A percentile compares a stretch with the other conserved stretches of the same genome.
phyloP scores from a whole-genome alignment of 2,888 invertebrate species.

The Watsonalla cultraria region DNA sequence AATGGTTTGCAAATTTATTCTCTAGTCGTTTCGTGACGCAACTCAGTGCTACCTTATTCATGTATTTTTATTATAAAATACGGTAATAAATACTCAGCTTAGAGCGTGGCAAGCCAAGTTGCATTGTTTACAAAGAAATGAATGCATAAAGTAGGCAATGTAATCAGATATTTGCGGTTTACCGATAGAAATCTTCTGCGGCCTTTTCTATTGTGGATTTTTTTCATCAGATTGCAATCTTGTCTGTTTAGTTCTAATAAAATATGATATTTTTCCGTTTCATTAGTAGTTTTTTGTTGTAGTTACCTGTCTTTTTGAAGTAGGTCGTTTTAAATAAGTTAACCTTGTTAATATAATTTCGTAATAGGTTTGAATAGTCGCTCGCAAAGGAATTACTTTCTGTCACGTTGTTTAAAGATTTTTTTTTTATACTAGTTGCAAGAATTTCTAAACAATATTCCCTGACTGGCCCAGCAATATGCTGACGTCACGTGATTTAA shows the following conservation, averaged over 20 bases:
- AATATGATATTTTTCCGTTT: background rate
- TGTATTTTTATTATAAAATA: constrained; percentile 2
- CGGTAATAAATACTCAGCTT: constrained; percentile 1
- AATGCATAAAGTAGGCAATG: constrained; percentile 20
- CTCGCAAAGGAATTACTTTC: no score
- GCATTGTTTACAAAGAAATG: constrained; percentile 5
- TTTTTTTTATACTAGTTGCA: no score
- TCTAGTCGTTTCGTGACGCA: background rate
- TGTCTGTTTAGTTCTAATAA: background rate
- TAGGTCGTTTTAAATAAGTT: no score
- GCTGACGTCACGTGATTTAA: no score
- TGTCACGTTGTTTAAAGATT: no score
- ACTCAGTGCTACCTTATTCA: background rate
- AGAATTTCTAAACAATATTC: no score
- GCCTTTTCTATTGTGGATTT: constrained; percentile 10
- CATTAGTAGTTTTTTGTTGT: no score
- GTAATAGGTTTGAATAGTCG: no score
- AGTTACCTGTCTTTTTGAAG: no score
- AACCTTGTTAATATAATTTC: no score
- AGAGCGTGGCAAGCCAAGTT: constrained; percentile 2
- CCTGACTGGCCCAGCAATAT: no score
- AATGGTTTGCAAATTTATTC: constrained; percentile 10
- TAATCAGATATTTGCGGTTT: constrained; percentile 35
- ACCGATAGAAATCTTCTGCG: constrained; percentile 28
- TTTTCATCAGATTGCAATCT: constrained; percentile 2